Conservation (phyloP, 2,797 vertebrate genomes). For the Halcyon chelicuti region DNA sequence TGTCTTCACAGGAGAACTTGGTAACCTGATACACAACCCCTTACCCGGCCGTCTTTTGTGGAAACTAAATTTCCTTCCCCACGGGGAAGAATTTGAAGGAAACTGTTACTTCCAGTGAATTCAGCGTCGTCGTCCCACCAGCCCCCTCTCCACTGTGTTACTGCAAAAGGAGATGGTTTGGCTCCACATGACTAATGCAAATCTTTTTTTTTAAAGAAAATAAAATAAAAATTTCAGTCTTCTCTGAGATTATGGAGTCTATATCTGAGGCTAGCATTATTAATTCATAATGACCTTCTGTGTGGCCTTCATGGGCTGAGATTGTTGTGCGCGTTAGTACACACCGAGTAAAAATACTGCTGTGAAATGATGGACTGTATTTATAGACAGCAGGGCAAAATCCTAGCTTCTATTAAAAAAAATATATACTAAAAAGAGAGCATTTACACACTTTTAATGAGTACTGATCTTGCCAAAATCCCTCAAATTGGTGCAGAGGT, state of each 20-base stretch:
- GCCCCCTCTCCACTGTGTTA: neutral
- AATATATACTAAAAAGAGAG: neutral
- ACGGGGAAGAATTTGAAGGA: neutral
- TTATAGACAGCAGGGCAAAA: constrained; percentile 18
- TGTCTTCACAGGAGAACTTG: neutral
- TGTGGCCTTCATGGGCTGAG: constrained; percentile 26
- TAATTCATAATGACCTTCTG: constrained; percentile 27
- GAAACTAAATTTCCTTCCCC: constrained; percentile 7
- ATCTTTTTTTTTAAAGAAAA: neutral
- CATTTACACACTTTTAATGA: constrained; percentile 48
- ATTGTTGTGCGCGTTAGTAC: neutral
- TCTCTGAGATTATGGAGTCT: neutral
- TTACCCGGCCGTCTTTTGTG: neutral
- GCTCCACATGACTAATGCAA: neutral
- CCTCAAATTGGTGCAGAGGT: constrained; percentile 38
- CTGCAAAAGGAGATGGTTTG: neutral
- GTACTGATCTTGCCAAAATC: constrained; percentile 25
- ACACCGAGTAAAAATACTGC: neutral
- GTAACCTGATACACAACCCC: neutral
- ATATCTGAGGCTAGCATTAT: constrained; percentile 35
- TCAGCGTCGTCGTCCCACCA: neutral
- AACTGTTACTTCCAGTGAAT: constrained; percentile 2
- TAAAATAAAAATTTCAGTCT: neutral
- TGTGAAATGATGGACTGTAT: constrained; percentile 14
- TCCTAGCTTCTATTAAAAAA: constrained; percentile 14